Percentiles rank a stretch among this genome's conserved stretches.
Evolutionary conservation across 1,140 invertebrate genomes (phyloP).

Genomic region (Drosophila sechellia): DNA sequence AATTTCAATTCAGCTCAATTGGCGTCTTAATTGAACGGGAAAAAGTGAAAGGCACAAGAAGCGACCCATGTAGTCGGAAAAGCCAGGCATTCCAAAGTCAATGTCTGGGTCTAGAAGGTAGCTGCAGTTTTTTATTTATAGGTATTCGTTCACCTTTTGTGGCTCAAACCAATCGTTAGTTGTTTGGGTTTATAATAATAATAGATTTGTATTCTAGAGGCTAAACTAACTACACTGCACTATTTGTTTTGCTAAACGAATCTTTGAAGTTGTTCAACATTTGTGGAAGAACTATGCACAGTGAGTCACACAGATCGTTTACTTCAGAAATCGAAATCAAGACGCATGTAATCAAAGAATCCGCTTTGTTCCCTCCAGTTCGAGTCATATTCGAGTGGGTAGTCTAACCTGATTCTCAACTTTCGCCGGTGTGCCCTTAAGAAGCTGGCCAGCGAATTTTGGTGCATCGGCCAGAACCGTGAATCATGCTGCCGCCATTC

Average conservation of each 20-base stretch:
- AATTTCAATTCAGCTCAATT: slow-evolving; percentile 71
- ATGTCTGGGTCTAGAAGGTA: not conserved
- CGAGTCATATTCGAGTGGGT: slow-evolving; percentile 15
- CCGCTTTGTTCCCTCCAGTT: slow-evolving; percentile 27
- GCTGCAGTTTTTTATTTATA: not conserved
- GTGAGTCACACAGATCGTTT: not conserved
- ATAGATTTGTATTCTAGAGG: too few relatives aligned
- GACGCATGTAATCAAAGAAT: slow-evolving; percentile 16
- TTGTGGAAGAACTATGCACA: too few relatives aligned
- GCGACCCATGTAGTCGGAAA: slow-evolving; percentile 12
- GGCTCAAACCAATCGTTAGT: too few relatives aligned
- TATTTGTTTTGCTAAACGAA: too few relatives aligned
- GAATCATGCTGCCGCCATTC: slow-evolving; percentile 20
- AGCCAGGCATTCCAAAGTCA: not conserved
- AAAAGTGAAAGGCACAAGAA: slow-evolving; percentile 68
- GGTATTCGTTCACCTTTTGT: too few relatives aligned
- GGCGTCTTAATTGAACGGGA: slow-evolving; percentile 47
- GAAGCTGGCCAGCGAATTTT: slow-evolving; percentile 16
- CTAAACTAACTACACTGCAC: too few relatives aligned
- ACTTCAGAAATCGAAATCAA: not conserved
- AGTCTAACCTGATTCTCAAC: slow-evolving; percentile 73
- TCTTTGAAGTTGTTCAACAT: too few relatives aligned
- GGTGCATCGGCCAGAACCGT: slow-evolving; percentile 53
- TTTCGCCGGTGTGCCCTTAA: slow-evolving; percentile 60
- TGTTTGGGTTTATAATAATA: too few relatives aligned